A percentile compares a stretch with the other conserved stretches of the same genome.
Conservation (phyloP, 2,797 vertebrate genomes). For the Neosalanx taihuensis region DNA sequence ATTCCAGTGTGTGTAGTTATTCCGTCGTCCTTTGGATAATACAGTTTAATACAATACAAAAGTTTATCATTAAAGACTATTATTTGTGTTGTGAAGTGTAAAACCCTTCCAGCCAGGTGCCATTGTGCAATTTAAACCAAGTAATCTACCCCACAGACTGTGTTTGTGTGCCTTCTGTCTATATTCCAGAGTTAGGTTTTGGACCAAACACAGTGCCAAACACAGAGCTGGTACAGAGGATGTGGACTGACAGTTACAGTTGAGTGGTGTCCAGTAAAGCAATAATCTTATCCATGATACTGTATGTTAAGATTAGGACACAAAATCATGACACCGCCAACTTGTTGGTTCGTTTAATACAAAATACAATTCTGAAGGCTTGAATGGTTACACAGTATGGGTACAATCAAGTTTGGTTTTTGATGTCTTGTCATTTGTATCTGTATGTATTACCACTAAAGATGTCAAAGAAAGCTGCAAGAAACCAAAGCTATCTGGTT, state of each 20-base stretch:
- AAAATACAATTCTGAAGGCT: constrained; percentile 1
- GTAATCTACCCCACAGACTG: not conserved
- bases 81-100: not conserved
- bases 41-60: not conserved
- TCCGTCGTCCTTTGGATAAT: not conserved
- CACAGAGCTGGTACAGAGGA: not conserved
- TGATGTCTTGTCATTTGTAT: constrained; percentile 50
- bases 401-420: constrained; percentile 32
- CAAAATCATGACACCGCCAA: not conserved
- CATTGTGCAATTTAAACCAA: not conserved
- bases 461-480: constrained; percentile 44
- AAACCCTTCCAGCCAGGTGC: not conserved
- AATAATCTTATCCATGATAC: constrained; percentile 1
- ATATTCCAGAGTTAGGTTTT: not conserved
- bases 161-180: constrained; percentile 1
- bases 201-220: constrained; percentile 1
- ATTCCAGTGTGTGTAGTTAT: constrained; percentile 53
- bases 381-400: constrained; percentile 13
- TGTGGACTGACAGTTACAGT: not conserved
- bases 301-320: not conserved
- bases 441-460: constrained; percentile 52
- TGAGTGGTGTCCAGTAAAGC: constrained; percentile 1
- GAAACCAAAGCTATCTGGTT: constrained; percentile 65
- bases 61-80: not conserved
- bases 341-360: not conserved